These are phyloP conservation scores for Drosophila miranda DNA, from an alignment of 1,140 invertebrate species.

Conservation along the genomic window DNA sequence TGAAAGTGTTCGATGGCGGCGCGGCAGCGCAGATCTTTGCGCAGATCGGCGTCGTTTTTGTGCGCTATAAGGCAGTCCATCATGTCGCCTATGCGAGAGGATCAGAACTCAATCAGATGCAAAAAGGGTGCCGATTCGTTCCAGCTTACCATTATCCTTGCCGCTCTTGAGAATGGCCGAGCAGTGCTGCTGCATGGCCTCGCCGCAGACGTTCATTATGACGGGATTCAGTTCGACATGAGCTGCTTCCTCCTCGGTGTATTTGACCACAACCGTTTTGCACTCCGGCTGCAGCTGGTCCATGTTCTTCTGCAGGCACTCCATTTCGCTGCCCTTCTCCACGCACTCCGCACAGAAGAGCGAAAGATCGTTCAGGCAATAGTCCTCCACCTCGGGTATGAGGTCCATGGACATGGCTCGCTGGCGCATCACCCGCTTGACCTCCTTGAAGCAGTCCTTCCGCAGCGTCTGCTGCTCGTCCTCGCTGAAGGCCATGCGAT, in stretches of 20 bases:
- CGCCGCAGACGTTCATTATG: constrained; percentile 91
- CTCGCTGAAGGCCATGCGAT: constrained; percentile 91
- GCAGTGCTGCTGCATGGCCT: constrained; percentile 93
- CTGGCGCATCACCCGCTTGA: constrained; percentile 95
- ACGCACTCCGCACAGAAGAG: constrained; percentile 92
- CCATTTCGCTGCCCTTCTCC: constrained; percentile 93
- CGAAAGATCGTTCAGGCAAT: constrained; percentile 93
- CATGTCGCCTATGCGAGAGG: constrained; percentile 85
- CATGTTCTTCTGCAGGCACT: constrained; percentile 96
- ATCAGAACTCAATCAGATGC: background rate
- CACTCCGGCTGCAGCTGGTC: constrained; percentile 84
- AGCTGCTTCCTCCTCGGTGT: constrained; percentile 94
- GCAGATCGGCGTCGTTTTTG: constrained; percentile 92
- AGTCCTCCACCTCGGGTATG: constrained; percentile 95
- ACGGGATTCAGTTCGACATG: constrained; percentile 93
- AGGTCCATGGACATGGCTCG: constrained; percentile 95
- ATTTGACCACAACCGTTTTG: constrained; percentile 88
- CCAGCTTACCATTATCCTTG: constrained; percentile 86
- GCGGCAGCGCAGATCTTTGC: constrained; percentile 91
- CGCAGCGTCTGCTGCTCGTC: constrained; percentile 86
- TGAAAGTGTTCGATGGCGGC: constrained; percentile 97
- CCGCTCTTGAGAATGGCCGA: constrained; percentile 86
- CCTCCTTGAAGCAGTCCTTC: constrained; percentile 87
- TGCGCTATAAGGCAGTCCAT: constrained; percentile 97
- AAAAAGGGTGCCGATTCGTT: background rate